These are phyloP conservation scores for Acanthornis magna DNA, from an alignment of 2,797 vertebrate genomes.

Conservation along the genomic window DNA sequence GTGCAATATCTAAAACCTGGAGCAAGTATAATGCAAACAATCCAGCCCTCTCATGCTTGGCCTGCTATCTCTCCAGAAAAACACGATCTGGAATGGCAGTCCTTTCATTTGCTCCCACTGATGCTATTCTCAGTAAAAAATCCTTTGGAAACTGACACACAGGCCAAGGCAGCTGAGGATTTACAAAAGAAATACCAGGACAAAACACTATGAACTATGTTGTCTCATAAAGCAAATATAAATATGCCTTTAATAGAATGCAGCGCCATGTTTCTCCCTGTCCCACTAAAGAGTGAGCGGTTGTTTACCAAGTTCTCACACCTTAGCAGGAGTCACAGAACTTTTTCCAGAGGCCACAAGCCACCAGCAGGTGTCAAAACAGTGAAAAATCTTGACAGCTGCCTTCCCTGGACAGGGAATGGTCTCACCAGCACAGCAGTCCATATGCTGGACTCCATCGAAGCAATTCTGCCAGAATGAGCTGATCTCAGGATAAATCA, in stretches of 20 bases:
- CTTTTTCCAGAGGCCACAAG: background rate
- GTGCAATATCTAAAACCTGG: background rate
- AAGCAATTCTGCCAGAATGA: background rate
- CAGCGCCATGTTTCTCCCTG: background rate
- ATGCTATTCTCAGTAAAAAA: background rate
- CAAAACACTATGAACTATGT: background rate
- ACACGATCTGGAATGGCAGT: background rate
- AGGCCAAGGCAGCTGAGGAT: background rate
- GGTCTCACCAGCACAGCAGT: background rate
- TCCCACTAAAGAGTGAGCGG: background rate
- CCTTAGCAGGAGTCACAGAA: background rate
- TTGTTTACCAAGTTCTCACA: background rate
- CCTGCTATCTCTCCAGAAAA: background rate
- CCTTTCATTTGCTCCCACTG: background rate
- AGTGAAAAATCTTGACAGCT: background rate
- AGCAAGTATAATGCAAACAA: background rate
- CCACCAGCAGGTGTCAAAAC: background rate
- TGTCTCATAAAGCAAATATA: background rate
- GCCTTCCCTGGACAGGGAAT: background rate
- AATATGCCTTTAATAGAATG: background rate
- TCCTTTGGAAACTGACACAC: background rate
- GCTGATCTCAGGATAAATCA: background rate
- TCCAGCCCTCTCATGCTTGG: rapidly evolving
- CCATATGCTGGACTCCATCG: background rate
- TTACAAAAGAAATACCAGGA: background rate